Percentiles rank a stretch among this genome's conserved stretches.
Evolutionary conservation across 2,113 vertebrate genomes (phyloP).

Genomic region (Colius striatus): DNA sequence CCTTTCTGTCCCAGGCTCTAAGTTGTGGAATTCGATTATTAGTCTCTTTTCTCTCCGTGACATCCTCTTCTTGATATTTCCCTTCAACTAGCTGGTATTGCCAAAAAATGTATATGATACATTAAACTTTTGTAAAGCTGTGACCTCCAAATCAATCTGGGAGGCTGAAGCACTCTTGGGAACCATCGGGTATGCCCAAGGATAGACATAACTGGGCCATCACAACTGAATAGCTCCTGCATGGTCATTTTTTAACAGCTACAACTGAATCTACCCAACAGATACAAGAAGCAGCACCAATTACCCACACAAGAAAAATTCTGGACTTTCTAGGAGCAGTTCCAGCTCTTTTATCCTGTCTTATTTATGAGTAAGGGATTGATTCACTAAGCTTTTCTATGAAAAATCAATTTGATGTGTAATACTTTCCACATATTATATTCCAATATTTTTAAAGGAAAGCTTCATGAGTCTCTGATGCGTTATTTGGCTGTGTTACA

Average conservation of each 20-base stretch:
- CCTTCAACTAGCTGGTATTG: neutral
- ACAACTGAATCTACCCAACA: neutral
- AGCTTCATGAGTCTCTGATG: neutral
- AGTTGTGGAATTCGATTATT: neutral
- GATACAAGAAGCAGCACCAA: neutral
- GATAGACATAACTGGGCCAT: neutral
- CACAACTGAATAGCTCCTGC: neutral
- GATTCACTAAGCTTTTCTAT: neutral
- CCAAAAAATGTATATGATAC: neutral
- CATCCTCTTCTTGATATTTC: neutral
- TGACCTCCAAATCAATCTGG: neutral
- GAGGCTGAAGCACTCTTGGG: neutral
- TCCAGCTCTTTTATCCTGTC: neutral
- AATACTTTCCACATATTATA: neutral
- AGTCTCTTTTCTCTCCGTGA: neutral
- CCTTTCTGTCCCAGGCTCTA: neutral
- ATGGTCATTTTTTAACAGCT: neutral
- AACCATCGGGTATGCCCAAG: neutral
- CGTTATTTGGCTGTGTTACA: neutral
- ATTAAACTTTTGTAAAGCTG: neutral
- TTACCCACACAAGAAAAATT: neutral
- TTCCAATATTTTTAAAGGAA: neutral
- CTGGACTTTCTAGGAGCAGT: neutral
- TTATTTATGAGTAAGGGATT: neutral
- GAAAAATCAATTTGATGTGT: conserved; percentile 4